phyloP scores from a whole-genome alignment of 92 coral and sea anemone species.

The Porites divaricata region DNA sequence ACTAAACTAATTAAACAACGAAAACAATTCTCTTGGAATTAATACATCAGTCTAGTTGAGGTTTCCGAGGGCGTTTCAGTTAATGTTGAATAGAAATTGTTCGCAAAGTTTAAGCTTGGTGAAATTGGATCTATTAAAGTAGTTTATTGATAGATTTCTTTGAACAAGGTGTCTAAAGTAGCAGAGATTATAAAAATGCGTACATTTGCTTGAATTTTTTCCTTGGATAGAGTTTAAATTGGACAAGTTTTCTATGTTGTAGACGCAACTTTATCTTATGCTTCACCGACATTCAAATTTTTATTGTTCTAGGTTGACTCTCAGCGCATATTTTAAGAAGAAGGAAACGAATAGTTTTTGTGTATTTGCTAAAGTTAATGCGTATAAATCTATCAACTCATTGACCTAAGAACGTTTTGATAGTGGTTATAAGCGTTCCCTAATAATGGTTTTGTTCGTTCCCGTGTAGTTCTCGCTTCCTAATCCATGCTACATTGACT shows the following conservation, averaged over 20 bases:
- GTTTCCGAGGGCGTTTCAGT: conserved; percentile 16
- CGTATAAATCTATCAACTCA: conserved; percentile 81
- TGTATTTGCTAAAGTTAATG: conserved; percentile 76
- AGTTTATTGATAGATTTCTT: conserved; percentile 6
- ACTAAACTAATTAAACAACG: conserved; percentile 18
- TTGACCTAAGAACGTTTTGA: conserved; percentile 87
- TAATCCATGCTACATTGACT: conserved; percentile 81
- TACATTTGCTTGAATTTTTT: neutral
- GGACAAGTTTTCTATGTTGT: conserved; percentile 8
- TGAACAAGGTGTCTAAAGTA: conserved; percentile 23
- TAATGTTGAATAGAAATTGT: conserved; percentile 8
- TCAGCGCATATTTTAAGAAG: conserved; percentile 42
- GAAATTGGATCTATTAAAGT: conserved; percentile 25
- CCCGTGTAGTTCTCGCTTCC: conserved; percentile 83
- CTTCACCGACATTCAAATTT: conserved; percentile 66
- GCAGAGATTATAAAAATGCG: neutral
- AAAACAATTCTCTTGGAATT: conserved; percentile 38
- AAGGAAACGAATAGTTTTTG: conserved; percentile 38
- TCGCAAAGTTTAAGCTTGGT: conserved; percentile 13
- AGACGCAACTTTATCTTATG: conserved; percentile 24
- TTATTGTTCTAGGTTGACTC: conserved; percentile 47
- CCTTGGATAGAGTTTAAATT: neutral
- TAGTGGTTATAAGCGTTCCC: conserved; percentile 81
- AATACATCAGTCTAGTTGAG: conserved; percentile 41
- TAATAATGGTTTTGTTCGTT: conserved; percentile 89